Percentiles rank a stretch among this genome's conserved stretches.
These are phyloP conservation scores for Eueremaeus valkanovi DNA, from an alignment of 2,888 invertebrate species.

Conservation along the genomic window DNA sequence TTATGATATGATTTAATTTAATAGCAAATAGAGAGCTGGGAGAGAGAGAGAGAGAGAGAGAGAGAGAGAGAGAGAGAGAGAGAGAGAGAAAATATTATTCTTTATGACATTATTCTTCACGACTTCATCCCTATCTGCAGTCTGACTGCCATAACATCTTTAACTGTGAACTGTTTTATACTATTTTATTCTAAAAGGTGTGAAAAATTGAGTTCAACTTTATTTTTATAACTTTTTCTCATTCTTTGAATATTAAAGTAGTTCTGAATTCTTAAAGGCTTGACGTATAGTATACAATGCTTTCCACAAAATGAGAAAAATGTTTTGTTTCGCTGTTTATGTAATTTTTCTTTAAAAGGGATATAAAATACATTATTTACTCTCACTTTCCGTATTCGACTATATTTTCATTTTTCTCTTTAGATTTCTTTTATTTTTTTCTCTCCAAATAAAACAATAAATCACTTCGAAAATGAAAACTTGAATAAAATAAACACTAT, in stretches of 20 bases:
- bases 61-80: neutral
- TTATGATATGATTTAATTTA: neutral
- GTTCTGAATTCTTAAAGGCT: neutral
- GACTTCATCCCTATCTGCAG: neutral
- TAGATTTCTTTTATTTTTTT: neutral
- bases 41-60: neutral
- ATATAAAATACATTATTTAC: constrained; percentile 30
- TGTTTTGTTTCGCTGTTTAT: constrained; percentile 5
- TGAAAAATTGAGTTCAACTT: constrained; percentile 30
- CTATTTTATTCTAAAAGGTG: neutral
- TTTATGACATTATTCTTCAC: neutral
- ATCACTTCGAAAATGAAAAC: constrained; percentile 21
- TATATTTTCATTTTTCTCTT: neutral
- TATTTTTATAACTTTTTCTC: constrained; percentile 16
- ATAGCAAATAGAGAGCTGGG: constrained; percentile 1
- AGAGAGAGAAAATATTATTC: neutral
- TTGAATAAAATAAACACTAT: neutral
- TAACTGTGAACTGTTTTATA: neutral
- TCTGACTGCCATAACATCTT: neutral
- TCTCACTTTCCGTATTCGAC: neutral
- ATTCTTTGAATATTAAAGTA: constrained; percentile 16
- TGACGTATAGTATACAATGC: neutral
- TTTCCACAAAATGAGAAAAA: constrained; percentile 3
- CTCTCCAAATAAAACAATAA: neutral
- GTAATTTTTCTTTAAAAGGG: constrained; percentile 32